Evolutionary conservation across 92 coral and sea anemone species (phyloP), one percentile per base, ranked within the genome.

Genomic region (Ricordea florida): DNA sequence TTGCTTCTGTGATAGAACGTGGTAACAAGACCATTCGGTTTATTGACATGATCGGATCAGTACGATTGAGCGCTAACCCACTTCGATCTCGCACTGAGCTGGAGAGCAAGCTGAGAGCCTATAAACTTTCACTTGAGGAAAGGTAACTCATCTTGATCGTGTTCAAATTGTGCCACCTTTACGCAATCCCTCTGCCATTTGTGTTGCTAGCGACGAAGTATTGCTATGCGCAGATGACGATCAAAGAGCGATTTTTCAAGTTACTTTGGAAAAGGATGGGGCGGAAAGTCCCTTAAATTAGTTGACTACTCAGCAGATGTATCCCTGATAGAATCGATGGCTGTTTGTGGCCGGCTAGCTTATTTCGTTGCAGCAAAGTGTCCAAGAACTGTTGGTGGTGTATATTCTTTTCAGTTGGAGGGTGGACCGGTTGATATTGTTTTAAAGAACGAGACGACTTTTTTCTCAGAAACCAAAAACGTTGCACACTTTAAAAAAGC

Each of bases 1-100:
- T 45, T 46, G 81, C 11, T 27, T 79, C 44, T 22, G 64, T 57
- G 28, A 62, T 62, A 20, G 85, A 78, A 57, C 63, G 85, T 51
- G 77, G 77, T 5, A 37, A 46, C 59, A 38, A 47, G 34, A 50
- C 40, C 16, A 66, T 66, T 47, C 52, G 68, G 18, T 78, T 66
- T 80, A 24, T 46, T 63, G 86, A 69, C 77, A n/a, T 80, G 29
- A 26, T 48, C 24, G 71, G 71, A 34, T 17, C 44, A 33, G 69
- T 57, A 28, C 28, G 16, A 53, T n/a, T 53, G 36, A 21, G 37
- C 36, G 36, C 61, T 53, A 34, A 25, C 40, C 59, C 62, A 79
- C 72, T 79, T 50, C 31, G 76, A 50, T 33, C 63, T 50, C 76
- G 62, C 49, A 32, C 76, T 31, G 62, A 17, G 62, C 59, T 69